Evolutionary conservation across 1,140 invertebrate genomes (phyloP).

Genomic region (Bombus haemorrhoidalis): DNA sequence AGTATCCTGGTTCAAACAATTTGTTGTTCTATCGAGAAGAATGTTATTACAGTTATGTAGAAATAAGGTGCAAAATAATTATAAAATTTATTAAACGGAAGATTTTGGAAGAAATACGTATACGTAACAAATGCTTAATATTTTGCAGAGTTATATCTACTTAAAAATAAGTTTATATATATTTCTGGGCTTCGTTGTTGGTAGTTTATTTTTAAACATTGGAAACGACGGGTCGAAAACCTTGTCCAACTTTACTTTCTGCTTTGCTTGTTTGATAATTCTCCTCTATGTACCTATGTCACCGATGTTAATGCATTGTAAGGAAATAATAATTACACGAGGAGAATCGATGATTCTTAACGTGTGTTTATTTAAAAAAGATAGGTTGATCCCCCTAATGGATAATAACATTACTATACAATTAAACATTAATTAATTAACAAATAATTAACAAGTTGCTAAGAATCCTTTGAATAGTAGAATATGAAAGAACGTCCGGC

Average conservation of each 20-base stretch:
- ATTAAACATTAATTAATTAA: neutral
- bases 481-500: neutral
- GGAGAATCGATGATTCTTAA: neutral
- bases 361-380: neutral
- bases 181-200: constrained; percentile 88
- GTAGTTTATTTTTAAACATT: constrained; percentile 86
- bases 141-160: constrained; percentile 87
- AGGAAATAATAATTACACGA: constrained; percentile 71
- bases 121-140: constrained; percentile 35
- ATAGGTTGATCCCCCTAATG: neutral
- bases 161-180: constrained; percentile 87
- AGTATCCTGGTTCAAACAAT: constrained; percentile 86
- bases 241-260: constrained; percentile 92
- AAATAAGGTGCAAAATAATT: constrained; percentile 85
- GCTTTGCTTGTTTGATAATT: constrained; percentile 89
- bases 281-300: constrained; percentile 92
- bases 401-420: neutral
- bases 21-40: constrained; percentile 85
- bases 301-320: constrained; percentile 90
- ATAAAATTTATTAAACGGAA: neutral
- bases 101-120: neutral
- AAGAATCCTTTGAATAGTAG: neutral
- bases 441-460: too few relatives aligned
- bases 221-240: constrained; percentile 91
- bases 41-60: constrained; percentile 89